Evolutionary conservation across 2,888 invertebrate genomes (phyloP), one percentile per base, ranked within the genome.

Genomic region (Chrysopilus asiliformis): DNA sequence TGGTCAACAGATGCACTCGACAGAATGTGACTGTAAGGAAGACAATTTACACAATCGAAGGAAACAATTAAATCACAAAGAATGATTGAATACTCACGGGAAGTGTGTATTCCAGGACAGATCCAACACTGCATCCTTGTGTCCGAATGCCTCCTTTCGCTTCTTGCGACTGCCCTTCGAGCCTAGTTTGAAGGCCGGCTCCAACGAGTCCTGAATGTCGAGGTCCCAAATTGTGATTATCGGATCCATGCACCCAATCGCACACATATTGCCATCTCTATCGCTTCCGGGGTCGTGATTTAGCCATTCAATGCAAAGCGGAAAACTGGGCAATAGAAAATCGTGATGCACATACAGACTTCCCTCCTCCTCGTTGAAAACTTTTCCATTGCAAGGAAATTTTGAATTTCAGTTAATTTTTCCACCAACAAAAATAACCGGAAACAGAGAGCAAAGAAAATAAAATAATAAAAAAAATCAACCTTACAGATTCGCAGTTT

Each of bases 171-270:
- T 80, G 3, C 74, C 72, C 49, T 77, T 79, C 43, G 70, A 70
- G 5, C 85, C 84, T 17, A 97, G 68, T 47, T 75, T 79, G 55
- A 81, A 84, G 0, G 81, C 80, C 1, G 97, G 91, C 53, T 91
- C 90, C 26, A 94, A 66, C 39, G 81, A 79, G 56, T 95, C 89
- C 45, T 94, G 79, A 40, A 97, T 71, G 63, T 97, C 95, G 28
- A 97, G 63, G 63, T 97, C 94, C 94, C 95, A 98, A n/a, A 97
- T 76, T 49, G 90, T 84, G 38, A 97, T 93, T 27, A 84, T 72
- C 0, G 91, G 83, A 43, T 81, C 79, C 90, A 97, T 93, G 22
- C 80, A 80, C 9, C 93, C 95, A 39, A 95, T 74, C 0, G 94
- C 95, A 49, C 91, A 81, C 48, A 90, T 74, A 60, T 91, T 95